Conservation (phyloP, 2,797 vertebrate species). For the Darevskia mixta region DNA sequence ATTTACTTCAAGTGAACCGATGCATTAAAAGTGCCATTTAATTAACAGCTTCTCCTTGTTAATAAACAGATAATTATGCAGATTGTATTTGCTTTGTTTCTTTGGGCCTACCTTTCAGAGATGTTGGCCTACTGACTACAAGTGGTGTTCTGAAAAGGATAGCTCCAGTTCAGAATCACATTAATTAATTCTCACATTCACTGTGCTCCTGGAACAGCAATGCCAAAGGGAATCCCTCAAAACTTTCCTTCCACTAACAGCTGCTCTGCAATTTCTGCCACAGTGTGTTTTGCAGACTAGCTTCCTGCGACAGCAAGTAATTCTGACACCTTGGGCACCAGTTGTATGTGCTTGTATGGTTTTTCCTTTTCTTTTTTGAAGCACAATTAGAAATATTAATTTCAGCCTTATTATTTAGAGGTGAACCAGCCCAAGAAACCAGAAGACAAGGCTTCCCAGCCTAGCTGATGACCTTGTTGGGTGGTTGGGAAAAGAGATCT, state of each 20-base stretch:
- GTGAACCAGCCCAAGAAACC: too few species aligned
- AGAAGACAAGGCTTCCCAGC: too few species aligned
- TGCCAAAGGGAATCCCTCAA: slow-evolving; percentile 10
- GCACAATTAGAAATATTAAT: background rate
- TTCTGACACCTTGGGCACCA: slow-evolving; percentile 2
- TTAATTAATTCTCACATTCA: slow-evolving; percentile 24
- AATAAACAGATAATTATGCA: slow-evolving; percentile 18
- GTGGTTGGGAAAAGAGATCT: too few species aligned
- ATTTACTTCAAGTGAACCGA: background rate
- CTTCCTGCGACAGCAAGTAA: background rate
- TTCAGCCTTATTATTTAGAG: background rate
- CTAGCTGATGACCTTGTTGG: too few species aligned
- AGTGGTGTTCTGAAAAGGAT: background rate
- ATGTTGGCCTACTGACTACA: background rate
- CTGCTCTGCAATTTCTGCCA: background rate
- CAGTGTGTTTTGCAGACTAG: background rate
- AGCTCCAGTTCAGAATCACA: background rate
- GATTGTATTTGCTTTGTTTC: slow-evolving; percentile 27
- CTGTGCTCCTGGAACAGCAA: background rate
- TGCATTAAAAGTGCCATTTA: slow-evolving; percentile 8
- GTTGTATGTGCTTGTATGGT: background rate
- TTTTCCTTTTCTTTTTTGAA: slow-evolving; percentile 17
- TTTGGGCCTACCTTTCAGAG: background rate
- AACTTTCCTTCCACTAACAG: background rate
- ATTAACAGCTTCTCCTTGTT: slow-evolving; percentile 28